phyloP scores from a whole-genome alignment of 2,797 vertebrate genomes.

The Channa striata region DNA sequence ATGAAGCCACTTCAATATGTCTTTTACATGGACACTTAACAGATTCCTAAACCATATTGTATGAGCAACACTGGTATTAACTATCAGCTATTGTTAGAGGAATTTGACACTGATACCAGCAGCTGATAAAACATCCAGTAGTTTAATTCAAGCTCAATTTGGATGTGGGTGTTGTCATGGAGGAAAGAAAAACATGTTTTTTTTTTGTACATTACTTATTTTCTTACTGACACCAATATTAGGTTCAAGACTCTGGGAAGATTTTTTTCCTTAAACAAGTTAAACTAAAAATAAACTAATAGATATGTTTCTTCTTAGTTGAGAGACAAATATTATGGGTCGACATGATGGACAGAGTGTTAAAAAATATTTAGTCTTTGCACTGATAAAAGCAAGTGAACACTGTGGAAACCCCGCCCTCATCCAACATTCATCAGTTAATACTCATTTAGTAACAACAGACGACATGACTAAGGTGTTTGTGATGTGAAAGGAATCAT shows the following conservation, averaged over 20 bases:
- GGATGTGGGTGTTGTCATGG: conserved; percentile 9
- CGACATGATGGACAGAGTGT: neutral
- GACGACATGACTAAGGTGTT: neutral
- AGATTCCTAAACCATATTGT: conserved; percentile 31
- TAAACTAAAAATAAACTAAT: neutral
- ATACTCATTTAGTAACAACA: neutral
- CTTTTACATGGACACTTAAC: conserved; percentile 47
- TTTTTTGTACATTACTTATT: neutral
- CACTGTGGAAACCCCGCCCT: neutral
- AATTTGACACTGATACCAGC: conserved; percentile 46
- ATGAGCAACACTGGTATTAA: conserved; percentile 30
- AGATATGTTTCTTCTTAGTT: too few species aligned
- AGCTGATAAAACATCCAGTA: conserved; percentile 49
- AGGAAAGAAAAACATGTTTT: conserved; percentile 1
- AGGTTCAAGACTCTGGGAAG: neutral
- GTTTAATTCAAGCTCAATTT: conserved; percentile 29
- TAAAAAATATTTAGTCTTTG: neutral
- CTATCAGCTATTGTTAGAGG: conserved; percentile 44
- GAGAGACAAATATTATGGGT: too few species aligned
- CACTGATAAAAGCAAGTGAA: neutral
- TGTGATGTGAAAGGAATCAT: neutral
- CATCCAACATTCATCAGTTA: neutral
- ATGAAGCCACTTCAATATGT: conserved; percentile 34
- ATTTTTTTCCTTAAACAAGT: neutral
- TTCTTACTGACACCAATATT: neutral